Evolutionary conservation across 2,888 invertebrate species (phyloP), one percentile per base, ranked within the genome.

Genomic region (Rhamnusium bicolor): DNA sequence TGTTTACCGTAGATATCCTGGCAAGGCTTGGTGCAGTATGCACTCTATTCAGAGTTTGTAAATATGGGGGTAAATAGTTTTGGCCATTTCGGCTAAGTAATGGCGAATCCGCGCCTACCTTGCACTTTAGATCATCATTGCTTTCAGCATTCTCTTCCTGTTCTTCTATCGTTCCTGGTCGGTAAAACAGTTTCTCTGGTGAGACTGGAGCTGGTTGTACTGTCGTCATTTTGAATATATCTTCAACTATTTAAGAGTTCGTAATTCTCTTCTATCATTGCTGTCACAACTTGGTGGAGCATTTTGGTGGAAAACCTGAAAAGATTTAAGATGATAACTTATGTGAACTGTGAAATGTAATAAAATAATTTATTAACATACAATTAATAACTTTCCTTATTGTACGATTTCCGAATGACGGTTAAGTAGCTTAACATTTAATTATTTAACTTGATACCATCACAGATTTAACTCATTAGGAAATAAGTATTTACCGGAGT

Each of bases 141-240:
- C 70, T 63, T 12, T 56, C 69, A 18, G 69, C 70, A 8, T 78
- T 71, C 40, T 82, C 82, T 40, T 82, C 81, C 32, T 65, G 27
- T 58, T 83, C 82, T 51, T 82, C 83, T 7, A 80, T 75, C n/a
- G 73, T 71, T 4, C 80, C 79, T 8, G 81, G 80, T 56, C 73
- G 73, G 54, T 76, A 79, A 16, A 80, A 80, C 1, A 80, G 71
- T 68, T 82, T 78, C n/a, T 74, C 73, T 19, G 69, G 46, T 0
- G 58, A 65, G 2, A 18, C 8, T 16, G 16, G n/a, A 32, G 71
- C 51, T 7, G 47, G 19, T 19, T 62, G 46, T 61, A 76, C 71
- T 14, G 24, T 32, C 6, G 24, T 58, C 47, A 58, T 56, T 58
- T 46, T 61, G 18, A 47, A 32, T 3, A 58, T 58, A 12, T 3